Base-by-base conservation (phyloP, 1,140 invertebrate species). In the Papilio polytes region DNA sequence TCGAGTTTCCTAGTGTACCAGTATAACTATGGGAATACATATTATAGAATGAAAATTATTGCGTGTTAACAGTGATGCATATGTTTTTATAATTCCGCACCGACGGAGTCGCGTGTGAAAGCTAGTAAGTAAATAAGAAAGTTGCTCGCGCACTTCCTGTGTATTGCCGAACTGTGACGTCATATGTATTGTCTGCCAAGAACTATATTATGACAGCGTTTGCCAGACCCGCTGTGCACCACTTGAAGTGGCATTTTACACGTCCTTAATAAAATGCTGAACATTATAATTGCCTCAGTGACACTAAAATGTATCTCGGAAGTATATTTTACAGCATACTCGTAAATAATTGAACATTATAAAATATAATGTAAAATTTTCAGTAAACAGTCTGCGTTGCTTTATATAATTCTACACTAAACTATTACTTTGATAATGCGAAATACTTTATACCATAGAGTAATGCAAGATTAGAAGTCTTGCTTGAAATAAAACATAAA, bases 181-280 rank as follows among this genome's bases (percentile, higher is more conserved):
- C 74, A 26, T 22, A 76, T 76, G 20, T 22, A 46, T 13, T 46
- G 22, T 46, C 46, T 76, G 74, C 74, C 74, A 76, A 74, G 36
- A 74, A 51, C 74, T 76, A 51, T 74, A 48, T 53, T 51, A 31
- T 76, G 74, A 51, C 74, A 26, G 74, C 44, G 44, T 31, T 51
- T 76, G 74, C 74, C 74, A 51, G 20, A 22, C 18, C 36, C 13
- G 20, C 46, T 53, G 74, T 51, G 46, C 12, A 31, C 73, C 44
- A 74, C 74, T 76, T 76, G 46, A 51, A 76, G 44, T 22, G 2
- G 20, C 12, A 76, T 76, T 48, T 48, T 76, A 76, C 74, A 76
- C n/a, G 46, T n/a, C 26, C 20, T 48, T 76, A 76, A 46, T 74
- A 74, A 76, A 76, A 48, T 46, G 41, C 74, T 76, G 44, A 76